Conservation (phyloP, 92 coral and sea anemone genomes). For the Palythoa caribaeorum region DNA sequence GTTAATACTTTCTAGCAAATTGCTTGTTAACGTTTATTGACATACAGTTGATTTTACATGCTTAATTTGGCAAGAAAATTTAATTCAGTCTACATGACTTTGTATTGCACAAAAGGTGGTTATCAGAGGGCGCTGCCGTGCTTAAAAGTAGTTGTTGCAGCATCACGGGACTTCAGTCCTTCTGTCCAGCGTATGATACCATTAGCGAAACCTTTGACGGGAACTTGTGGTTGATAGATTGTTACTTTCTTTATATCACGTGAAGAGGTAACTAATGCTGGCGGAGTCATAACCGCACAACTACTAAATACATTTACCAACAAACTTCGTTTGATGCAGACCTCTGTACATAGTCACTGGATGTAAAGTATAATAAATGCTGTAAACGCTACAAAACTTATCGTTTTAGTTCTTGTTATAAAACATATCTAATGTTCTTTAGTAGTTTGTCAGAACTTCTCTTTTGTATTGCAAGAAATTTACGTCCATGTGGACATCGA, state of each 20-base stretch:
- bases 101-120: neutral
- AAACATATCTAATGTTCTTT: neutral
- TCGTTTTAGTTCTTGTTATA: neutral
- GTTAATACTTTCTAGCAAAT: too few species aligned
- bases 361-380: neutral
- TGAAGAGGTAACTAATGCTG: neutral
- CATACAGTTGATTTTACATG: neutral
- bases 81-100: too few species aligned
- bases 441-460: neutral
- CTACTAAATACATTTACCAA: neutral
- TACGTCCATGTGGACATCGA: too few species aligned
- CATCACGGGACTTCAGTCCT: neutral
- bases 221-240: constrained; percentile 17
- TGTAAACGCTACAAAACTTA: neutral
- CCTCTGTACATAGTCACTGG: neutral
- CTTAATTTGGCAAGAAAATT: too few species aligned
- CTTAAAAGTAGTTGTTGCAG: neutral
- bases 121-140: neutral
- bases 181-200: constrained; percentile 10
- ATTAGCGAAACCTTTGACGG: neutral
- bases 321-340: neutral
- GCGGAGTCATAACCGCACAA: neutral
- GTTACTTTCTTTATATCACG: neutral
- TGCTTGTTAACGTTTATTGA: neutral
- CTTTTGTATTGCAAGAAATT: neutral